Evolutionary conservation across 2,113 vertebrate genomes (phyloP).

Genomic region (Pagrus major): DNA sequence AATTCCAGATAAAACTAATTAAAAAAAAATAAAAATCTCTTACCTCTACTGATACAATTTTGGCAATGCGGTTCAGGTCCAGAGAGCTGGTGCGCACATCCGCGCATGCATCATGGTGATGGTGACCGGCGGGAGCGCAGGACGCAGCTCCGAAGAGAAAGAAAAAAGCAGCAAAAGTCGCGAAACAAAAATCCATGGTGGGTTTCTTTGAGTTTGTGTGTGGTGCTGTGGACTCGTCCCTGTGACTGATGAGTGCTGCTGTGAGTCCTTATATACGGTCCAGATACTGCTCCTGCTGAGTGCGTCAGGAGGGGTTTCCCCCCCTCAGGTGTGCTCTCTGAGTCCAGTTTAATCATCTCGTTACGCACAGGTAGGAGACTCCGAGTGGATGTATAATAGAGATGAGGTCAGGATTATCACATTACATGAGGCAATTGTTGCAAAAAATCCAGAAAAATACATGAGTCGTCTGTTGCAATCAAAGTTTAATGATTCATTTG

Average conservation of each 20-base stretch:
- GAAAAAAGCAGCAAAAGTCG: slow-evolving; percentile 1
- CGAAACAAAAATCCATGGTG: slow-evolving; percentile 36
- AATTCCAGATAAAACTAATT: background rate
- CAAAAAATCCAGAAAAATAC: too few relatives aligned
- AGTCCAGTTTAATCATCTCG: too few relatives aligned
- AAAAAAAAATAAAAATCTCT: slow-evolving; percentile 2
- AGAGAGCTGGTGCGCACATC: slow-evolving; percentile 17
- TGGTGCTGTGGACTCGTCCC: background rate
- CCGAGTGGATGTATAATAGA: too few relatives aligned
- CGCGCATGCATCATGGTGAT: slow-evolving; percentile 1
- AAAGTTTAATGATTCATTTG: too few relatives aligned
- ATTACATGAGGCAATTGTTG: too few relatives aligned
- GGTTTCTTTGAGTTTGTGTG: background rate
- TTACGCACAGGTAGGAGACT: too few relatives aligned
- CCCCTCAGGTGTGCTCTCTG: too few relatives aligned
- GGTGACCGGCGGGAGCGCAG: slow-evolving; percentile 36
- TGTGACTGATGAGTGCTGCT: background rate
- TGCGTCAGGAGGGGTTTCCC: slow-evolving; percentile 71
- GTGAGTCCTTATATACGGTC: too few relatives aligned
- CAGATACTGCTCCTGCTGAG: background rate
- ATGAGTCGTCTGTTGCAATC: too few relatives aligned
- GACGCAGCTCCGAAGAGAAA: background rate
- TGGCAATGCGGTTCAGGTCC: slow-evolving; percentile 57
- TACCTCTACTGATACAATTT: slow-evolving; percentile 41
- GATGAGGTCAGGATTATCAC: too few relatives aligned